These are phyloP conservation scores for Gallinago undulata DNA, from an alignment of 2,113 vertebrate genomes.

Conservation along the genomic window DNA sequence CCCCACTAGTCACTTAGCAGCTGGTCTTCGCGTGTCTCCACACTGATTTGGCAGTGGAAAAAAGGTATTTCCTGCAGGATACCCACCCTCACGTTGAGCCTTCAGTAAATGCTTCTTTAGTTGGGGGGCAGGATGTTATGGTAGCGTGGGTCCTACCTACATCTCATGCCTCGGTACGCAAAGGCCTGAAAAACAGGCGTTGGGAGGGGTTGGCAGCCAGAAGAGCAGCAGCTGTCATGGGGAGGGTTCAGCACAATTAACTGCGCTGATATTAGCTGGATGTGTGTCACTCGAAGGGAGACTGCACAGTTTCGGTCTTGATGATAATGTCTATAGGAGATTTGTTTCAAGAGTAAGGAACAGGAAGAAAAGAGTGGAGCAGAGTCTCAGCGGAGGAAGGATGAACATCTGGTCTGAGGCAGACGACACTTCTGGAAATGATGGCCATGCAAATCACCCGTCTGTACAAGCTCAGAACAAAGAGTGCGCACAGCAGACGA, in stretches of 20 bases:
- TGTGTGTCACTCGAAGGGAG: neutral
- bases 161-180: neutral
- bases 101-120: neutral
- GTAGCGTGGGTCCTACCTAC: neutral
- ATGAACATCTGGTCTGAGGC: constrained; percentile 58
- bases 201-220: neutral
- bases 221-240: fast-evolving
- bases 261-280: neutral
- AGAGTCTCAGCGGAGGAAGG: constrained; percentile 36
- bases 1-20: neutral
- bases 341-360: neutral
- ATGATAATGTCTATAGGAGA: neutral
- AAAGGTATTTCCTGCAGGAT: neutral
- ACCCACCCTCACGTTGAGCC: neutral
- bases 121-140: neutral
- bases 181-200: neutral
- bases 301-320: neutral
- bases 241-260: neutral
- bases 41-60: neutral
- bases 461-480: constrained; percentile 24
- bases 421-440: constrained; percentile 42
- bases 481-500: neutral
- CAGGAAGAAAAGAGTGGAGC: constrained; percentile 17
- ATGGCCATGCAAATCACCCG: constrained; percentile 38
- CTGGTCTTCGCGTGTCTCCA: neutral